Percentiles rank a stretch among this genome's conserved stretches.
phyloP scores from a whole-genome alignment of 2,888 invertebrate species.

The Perdita meconis region DNA sequence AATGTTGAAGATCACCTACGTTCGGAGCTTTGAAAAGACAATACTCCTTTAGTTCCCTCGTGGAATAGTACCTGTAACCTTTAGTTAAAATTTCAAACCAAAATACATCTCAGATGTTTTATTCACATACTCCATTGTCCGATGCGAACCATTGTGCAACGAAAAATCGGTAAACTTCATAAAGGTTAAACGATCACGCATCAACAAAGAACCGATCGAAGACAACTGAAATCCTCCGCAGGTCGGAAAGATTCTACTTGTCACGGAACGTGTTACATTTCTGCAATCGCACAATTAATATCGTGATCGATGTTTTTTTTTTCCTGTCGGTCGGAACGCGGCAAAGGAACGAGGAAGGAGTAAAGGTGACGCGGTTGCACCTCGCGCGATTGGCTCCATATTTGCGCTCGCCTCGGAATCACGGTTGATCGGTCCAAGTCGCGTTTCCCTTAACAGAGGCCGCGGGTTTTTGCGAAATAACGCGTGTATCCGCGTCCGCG shows the following conservation, averaged over 20 bases:
- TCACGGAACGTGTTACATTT: conserved; percentile 1
- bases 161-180: too few relatives aligned
- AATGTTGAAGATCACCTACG: too few relatives aligned
- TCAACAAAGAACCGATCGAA: too few relatives aligned
- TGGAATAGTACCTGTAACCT: too few relatives aligned
- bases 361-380: conserved; percentile 16
- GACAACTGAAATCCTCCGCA: too few relatives aligned
- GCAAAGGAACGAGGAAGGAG: conserved; percentile 31
- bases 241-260: too few relatives aligned
- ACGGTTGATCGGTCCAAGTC: conserved; percentile 26
- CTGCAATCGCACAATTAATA: conserved; percentile 8
- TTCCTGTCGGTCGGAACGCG: neutral
- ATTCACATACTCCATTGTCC: too few relatives aligned
- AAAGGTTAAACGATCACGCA: neutral
- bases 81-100: too few relatives aligned
- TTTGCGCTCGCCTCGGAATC: conserved; percentile 54
- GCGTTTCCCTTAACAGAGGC: conserved; percentile 35
- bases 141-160: too few relatives aligned
- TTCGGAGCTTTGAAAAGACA: too few relatives aligned
- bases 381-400: conserved; percentile 47
- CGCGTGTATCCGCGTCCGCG: conserved; percentile 17
- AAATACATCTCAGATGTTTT: too few relatives aligned
- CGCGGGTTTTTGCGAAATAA: conserved; percentile 63
- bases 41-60: too few relatives aligned
- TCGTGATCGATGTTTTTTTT: neutral